phyloP scores from a whole-genome alignment of 2,888 invertebrate genomes.

The Alentia gelatinosa region DNA sequence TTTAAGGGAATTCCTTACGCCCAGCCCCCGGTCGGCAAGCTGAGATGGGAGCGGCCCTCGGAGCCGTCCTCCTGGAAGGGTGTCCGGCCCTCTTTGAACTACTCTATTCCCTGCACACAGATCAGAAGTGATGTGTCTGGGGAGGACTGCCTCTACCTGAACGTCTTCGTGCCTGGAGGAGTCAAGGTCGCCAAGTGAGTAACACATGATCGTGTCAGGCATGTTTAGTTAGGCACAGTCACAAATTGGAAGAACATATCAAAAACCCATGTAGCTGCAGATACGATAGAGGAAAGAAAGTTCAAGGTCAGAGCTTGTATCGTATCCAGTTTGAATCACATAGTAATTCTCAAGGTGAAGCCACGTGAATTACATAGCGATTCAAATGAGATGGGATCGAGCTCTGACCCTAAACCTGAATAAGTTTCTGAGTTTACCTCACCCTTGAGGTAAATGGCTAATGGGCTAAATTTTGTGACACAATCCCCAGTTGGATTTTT shows the following conservation, averaged over 20 bases:
- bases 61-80: not conserved
- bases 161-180: conserved; percentile 35
- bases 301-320: no score
- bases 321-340: not conserved
- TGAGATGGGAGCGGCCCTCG: not conserved
- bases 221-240: no score
- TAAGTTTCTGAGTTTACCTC: not conserved
- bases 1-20: conserved; percentile 43
- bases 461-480: no score
- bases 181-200: conserved; percentile 16
- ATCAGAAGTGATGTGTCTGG: not conserved
- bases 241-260: not conserved
- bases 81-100: not conserved
- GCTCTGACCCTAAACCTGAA: not conserved
- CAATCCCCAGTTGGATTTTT: no score
- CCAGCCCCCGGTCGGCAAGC: not conserved
- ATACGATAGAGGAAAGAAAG: not conserved
- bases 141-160: conserved; percentile 50
- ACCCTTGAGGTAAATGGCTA: no score
- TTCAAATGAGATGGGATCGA: not conserved
- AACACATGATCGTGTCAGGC: no score
- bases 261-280: not conserved
- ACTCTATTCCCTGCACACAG: not conserved
- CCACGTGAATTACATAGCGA: not conserved
- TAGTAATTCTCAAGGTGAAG: not conserved